These are phyloP conservation scores for Ciconia maguari DNA, from an alignment of 2,113 vertebrate species.

Conservation along the genomic window DNA sequence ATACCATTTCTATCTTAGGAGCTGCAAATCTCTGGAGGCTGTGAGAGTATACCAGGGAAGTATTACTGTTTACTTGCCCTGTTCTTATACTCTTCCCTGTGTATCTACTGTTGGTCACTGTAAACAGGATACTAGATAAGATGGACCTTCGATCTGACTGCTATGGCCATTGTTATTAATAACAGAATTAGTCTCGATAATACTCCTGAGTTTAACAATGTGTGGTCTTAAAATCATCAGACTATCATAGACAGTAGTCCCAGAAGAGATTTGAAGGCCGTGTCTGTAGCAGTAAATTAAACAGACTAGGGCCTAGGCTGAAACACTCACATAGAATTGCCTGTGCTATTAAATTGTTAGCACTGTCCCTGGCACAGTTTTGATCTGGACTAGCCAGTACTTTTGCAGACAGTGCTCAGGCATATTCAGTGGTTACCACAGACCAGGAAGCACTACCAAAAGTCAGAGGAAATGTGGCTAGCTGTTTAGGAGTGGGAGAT, in stretches of 20 bases:
- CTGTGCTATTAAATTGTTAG: background rate
- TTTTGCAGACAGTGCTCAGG: background rate
- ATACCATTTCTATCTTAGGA: conserved; percentile 66
- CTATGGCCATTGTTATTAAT: background rate
- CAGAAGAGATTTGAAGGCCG: background rate
- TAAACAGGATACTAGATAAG: background rate
- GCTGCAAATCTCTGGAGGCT: conserved; percentile 66
- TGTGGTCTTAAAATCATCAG: background rate
- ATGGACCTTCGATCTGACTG: background rate
- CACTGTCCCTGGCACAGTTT: background rate
- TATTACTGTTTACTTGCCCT: conserved; percentile 52
- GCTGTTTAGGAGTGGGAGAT: background rate
- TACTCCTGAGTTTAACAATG: background rate
- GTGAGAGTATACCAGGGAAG: conserved; percentile 63
- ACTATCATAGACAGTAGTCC: background rate
- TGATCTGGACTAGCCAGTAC: background rate
- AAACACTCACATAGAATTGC: background rate
- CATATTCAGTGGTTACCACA: background rate
- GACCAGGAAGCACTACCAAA: background rate
- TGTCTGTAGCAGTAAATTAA: background rate
- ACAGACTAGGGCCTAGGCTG: background rate
- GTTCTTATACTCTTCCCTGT: conserved; percentile 11
- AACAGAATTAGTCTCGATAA: background rate
- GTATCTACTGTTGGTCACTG: background rate
- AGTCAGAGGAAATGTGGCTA: background rate